A percentile compares a stretch with the other conserved stretches of the same genome.
These are phyloP conservation scores for Dryocosmus kuriphilus DNA, from an alignment of 2,888 invertebrate species.

Conservation along the genomic window DNA sequence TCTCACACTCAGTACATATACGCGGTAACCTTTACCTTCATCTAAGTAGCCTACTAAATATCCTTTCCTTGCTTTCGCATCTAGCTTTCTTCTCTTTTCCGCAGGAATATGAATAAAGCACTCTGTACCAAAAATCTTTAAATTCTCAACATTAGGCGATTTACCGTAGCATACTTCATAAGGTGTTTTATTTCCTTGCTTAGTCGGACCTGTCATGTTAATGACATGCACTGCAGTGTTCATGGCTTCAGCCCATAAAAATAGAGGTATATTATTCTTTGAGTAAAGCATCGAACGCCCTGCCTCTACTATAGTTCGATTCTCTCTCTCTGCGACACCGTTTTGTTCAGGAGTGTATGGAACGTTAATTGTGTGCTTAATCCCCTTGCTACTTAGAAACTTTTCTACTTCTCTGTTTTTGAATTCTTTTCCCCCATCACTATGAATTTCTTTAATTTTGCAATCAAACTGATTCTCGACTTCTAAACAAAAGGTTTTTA, in stretches of 20 bases:
- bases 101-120: conserved; percentile 53
- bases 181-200: background rate
- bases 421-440: too few species aligned
- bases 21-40: background rate
- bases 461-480: background rate
- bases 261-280: too few species aligned
- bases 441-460: background rate
- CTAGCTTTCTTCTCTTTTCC: conserved; percentile 57
- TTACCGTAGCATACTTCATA: background rate
- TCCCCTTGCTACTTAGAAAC: too few species aligned
- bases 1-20: background rate
- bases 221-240: too few species aligned
- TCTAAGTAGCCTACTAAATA: conserved; percentile 3
- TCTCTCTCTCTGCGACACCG: too few species aligned
- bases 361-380: too few species aligned
- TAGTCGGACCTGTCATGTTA: background rate
- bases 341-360: too few species aligned
- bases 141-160: background rate
- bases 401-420: too few species aligned
- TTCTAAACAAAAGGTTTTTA: background rate
- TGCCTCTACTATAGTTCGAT: too few species aligned
- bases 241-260: too few species aligned
- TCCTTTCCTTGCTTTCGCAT: conserved; percentile 57
- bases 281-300: too few species aligned
- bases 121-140: conserved; percentile 14